These are phyloP conservation scores for Drosophila anomalata DNA, from an alignment of 2,888 invertebrate genomes.

Conservation along the genomic window DNA sequence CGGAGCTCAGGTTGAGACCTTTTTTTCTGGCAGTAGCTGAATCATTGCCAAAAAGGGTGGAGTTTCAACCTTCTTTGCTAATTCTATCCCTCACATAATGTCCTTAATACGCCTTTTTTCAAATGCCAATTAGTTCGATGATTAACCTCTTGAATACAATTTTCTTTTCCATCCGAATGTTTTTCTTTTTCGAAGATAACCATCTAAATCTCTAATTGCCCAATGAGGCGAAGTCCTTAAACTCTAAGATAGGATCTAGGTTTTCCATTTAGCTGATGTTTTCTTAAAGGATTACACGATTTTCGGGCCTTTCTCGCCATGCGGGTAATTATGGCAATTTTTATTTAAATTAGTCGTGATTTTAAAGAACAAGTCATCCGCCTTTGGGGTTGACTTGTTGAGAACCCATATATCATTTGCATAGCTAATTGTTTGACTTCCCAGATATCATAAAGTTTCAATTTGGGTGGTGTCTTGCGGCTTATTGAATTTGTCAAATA, in stretches of 20 bases:
- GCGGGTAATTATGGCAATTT: slow-evolving; percentile 70
- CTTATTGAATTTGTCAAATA: slow-evolving; percentile 59
- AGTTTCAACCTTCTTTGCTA: not conserved
- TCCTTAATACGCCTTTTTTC: slow-evolving; percentile 52
- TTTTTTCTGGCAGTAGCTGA: slow-evolving; percentile 50
- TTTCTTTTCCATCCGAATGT: slow-evolving; percentile 1
- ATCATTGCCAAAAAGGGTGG: slow-evolving; percentile 60
- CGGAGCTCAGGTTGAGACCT: slow-evolving; percentile 62
- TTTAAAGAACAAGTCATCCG: slow-evolving; percentile 14
- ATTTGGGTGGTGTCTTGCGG: slow-evolving; percentile 34
- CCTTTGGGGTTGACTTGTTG: slow-evolving; percentile 44
- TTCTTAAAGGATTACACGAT: slow-evolving; percentile 71
- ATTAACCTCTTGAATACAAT: slow-evolving; percentile 23
- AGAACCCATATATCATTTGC: slow-evolving; percentile 64
- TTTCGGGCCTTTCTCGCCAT: slow-evolving; percentile 37
- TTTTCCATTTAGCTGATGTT: slow-evolving; percentile 38
- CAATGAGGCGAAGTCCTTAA: slow-evolving; percentile 51
- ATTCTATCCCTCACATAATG: slow-evolving; percentile 14
- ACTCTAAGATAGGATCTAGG: slow-evolving; percentile 38
- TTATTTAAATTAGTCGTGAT: slow-evolving; percentile 41
- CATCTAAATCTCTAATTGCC: slow-evolving; percentile 41
- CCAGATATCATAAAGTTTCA: slow-evolving; percentile 44
- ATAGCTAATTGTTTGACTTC: slow-evolving; percentile 70
- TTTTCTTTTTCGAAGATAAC: slow-evolving; percentile 44
- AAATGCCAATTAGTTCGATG: slow-evolving; percentile 49